Evolutionary conservation across 2,888 invertebrate genomes (phyloP), one percentile per base, ranked within the genome.

Genomic region (Meganola albula): DNA sequence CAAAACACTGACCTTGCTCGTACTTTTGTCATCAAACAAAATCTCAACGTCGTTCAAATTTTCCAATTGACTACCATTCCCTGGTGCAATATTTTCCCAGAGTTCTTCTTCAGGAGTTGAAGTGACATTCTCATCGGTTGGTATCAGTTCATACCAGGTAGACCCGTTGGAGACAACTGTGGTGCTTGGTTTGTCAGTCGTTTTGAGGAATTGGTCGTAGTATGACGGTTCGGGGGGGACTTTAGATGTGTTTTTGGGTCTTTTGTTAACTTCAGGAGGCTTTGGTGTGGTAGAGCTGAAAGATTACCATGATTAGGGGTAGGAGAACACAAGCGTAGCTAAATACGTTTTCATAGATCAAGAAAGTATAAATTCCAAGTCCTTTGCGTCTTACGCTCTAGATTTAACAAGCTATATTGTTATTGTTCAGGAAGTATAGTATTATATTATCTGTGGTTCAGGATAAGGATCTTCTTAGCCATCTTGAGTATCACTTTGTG

Each of bases 11-110:
- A 84, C 84, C 46, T 61, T 60, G 34, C 39, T 63, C 11, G 39
- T 53, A 46, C 57, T 63, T 8, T 42, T 41, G 31, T 57, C 60
- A 24, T 74, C 74, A 60, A 88, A 88, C 33, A 88, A 45, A 16
- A 86, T 71, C 35, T 88, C 88, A 0, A 87, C 87, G 37, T 88
- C 87, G 24, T 78, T 74, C 16, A 86, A 48, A 37, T 76, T 78
- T 8, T 63, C 71, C 8, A 69, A 61, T 27, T 64, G 66, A 31
- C 59, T 76, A 0, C 55, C 62, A 47, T 80, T 79, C 1, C 44
- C 53, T 0, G 70, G 63, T 0, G 64, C 73, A 6, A 84, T 70
- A 29, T 62, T 80, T 41, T 84, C 85, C 84, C 86, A 85, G 1
- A 80, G 27, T 9, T 79, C 79, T 5, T 86, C 84, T 23, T 79